phyloP scores from a whole-genome alignment of 2,797 vertebrate genomes.

The Anas acuta region DNA sequence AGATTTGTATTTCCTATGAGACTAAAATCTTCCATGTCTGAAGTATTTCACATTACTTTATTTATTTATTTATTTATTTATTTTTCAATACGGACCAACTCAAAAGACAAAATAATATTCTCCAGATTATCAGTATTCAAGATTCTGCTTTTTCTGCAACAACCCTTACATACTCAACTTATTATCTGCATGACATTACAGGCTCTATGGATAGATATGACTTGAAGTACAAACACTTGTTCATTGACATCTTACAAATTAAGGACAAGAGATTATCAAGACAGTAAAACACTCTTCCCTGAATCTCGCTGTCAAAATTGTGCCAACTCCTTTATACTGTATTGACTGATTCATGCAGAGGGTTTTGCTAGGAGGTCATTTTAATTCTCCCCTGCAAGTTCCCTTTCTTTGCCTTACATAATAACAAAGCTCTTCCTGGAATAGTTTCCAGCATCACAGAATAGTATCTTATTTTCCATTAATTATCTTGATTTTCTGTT shows the following conservation, averaged over 20 bases:
- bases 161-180: not conserved
- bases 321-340: not conserved
- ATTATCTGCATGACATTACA: not conserved
- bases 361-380: not conserved
- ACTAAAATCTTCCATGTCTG: not conserved
- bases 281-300: not conserved
- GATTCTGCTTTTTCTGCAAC: not conserved
- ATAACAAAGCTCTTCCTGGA: not conserved
- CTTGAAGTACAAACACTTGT: not conserved
- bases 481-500: not conserved
- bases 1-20: not conserved
- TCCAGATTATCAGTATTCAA: not conserved
- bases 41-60: not conserved
- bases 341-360: not conserved
- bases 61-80: too few relatives aligned
- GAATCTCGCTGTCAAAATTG: not conserved
- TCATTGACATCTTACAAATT: not conserved
- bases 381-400: not conserved
- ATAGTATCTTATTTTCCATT: not conserved
- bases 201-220: not conserved
- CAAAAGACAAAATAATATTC: not conserved
- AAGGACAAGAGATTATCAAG: not conserved
- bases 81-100: not conserved
- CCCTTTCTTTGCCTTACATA: not conserved
- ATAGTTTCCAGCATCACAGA: not conserved